A percentile compares a stretch with the other conserved stretches of the same genome.
Evolutionary conservation across 2,113 vertebrate species (phyloP).

Genomic region (Hippocampus zosterae): DNA sequence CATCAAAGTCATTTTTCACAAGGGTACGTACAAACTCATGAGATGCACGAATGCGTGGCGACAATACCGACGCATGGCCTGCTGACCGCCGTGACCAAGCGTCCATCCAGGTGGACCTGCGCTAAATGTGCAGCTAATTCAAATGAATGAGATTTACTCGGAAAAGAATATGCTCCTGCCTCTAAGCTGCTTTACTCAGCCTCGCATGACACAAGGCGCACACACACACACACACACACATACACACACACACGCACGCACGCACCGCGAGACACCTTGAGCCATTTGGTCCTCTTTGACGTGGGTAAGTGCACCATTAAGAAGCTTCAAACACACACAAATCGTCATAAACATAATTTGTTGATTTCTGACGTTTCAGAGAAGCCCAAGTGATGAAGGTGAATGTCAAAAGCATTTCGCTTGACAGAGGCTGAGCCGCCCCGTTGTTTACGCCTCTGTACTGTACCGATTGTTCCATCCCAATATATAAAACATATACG

Average conservation of each 20-base stretch:
- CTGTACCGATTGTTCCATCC: neutral
- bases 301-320: conserved; percentile 36
- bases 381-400: neutral
- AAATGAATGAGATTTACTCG: conserved; percentile 72
- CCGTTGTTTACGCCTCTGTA: neutral
- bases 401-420: neutral
- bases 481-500: neutral
- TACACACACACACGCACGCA: conserved; percentile 5
- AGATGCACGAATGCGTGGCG: neutral
- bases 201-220: conserved; percentile 22
- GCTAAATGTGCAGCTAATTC: conserved; percentile 71
- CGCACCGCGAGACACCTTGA: conserved; percentile 6
- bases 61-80: conserved; percentile 47
- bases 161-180: conserved; percentile 63
- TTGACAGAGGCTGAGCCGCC: neutral
- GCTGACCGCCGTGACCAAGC: conserved; percentile 35
- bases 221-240: conserved; percentile 8
- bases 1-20: neutral
- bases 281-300: conserved; percentile 37
- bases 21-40: neutral
- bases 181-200: conserved; percentile 61
- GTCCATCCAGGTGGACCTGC: conserved; percentile 56
- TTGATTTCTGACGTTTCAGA: neutral
- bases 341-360: neutral
- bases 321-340: conserved; percentile 23